phyloP scores from a whole-genome alignment of 2,797 vertebrate species.

The Sebastes minor region DNA sequence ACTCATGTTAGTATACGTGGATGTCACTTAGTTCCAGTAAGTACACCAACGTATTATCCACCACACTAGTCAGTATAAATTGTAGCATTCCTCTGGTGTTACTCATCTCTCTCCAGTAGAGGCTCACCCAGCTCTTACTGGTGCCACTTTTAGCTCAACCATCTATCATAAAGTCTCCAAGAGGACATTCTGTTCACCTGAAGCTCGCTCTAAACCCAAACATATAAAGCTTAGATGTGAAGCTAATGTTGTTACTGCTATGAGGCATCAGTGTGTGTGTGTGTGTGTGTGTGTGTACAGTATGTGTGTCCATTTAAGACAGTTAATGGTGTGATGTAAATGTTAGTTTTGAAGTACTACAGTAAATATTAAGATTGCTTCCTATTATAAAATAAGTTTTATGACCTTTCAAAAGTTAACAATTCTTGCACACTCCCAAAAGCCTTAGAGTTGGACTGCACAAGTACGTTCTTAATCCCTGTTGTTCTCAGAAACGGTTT shows the following conservation, averaged over 20 bases:
- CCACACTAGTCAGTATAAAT: not conserved
- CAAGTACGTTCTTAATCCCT: not conserved
- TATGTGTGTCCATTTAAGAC: not conserved
- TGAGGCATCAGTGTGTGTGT: not conserved
- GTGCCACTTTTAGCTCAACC: conserved; percentile 4
- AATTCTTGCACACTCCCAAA: not conserved
- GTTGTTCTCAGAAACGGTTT: conserved; percentile 26
- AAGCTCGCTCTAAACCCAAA: conserved; percentile 10
- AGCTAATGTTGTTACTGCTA: not conserved
- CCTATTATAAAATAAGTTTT: not conserved
- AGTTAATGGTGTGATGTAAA: not conserved
- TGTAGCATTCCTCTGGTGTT: conserved; percentile 12
- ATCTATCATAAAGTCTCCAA: not conserved
- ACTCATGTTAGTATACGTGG: not conserved
- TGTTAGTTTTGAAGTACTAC: conserved; percentile 1
- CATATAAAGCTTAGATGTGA: not conserved
- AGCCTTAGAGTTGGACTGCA: not conserved
- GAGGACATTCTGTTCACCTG: not conserved
- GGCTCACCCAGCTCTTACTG: not conserved
- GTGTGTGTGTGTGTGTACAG: not conserved
- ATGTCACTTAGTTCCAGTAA: not conserved
- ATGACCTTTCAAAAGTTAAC: conserved; percentile 12
- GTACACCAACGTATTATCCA: not conserved
- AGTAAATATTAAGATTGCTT: conserved; percentile 24
- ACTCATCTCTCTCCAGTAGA: conserved; percentile 5